A percentile compares a stretch with the other conserved stretches of the same genome.
These are phyloP conservation scores for Sebastes reedi DNA, from an alignment of 2,797 vertebrate species.

Conservation along the genomic window DNA sequence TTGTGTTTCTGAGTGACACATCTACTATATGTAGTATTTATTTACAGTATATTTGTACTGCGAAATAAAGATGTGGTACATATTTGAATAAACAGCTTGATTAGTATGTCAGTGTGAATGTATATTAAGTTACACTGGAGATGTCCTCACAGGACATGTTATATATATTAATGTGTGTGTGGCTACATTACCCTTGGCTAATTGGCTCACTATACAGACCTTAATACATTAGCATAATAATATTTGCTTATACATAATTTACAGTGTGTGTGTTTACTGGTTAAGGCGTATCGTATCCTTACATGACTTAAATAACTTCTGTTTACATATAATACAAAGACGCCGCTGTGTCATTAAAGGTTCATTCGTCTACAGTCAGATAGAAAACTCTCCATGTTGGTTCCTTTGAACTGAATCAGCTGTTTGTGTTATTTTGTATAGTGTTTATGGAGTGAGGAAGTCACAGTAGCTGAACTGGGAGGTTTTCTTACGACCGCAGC, in stretches of 20 bases:
- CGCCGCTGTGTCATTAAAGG: slow-evolving; percentile 40
- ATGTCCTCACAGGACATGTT: background rate
- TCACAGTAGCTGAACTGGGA: background rate
- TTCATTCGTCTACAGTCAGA: background rate
- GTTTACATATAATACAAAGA: slow-evolving; percentile 60
- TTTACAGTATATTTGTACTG: slow-evolving; percentile 42
- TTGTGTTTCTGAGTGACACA: slow-evolving; percentile 36
- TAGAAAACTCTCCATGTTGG: no score
- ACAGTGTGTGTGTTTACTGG: slow-evolving; percentile 66
- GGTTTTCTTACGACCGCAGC: background rate
- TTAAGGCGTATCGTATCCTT: slow-evolving; percentile 80
- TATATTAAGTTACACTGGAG: background rate
- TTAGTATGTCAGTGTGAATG: background rate
- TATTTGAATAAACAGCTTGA: slow-evolving; percentile 1
- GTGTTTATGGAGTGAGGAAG: background rate
- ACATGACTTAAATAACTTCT: slow-evolving; percentile 69
- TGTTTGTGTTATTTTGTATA: background rate
- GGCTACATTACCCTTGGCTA: slow-evolving; percentile 60
- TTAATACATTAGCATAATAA: slow-evolving; percentile 60
- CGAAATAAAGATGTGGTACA: slow-evolving; percentile 9
- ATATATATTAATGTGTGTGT: slow-evolving; percentile 5
- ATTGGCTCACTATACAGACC: slow-evolving; percentile 52
- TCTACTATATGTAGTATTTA: slow-evolving; percentile 38
- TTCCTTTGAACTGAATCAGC: background rate
- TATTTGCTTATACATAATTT: slow-evolving; percentile 55